These are phyloP conservation scores for Drosophila koepferae DNA, from an alignment of 2,888 invertebrate genomes.

Conservation along the genomic window DNA sequence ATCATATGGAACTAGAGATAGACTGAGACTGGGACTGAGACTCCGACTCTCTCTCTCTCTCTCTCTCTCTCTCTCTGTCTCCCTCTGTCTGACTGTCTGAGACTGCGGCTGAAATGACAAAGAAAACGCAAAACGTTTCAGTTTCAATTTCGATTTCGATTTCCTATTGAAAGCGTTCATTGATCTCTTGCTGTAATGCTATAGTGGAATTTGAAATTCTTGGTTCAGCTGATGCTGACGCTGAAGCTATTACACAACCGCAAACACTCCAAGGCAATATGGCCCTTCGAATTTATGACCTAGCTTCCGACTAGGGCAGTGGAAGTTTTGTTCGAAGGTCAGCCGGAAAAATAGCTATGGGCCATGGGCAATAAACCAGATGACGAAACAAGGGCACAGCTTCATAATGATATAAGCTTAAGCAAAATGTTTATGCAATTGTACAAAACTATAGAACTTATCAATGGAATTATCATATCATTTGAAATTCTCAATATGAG, in stretches of 20 bases:
- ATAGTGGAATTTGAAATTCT: constrained; percentile 33
- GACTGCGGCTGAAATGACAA: constrained; percentile 35
- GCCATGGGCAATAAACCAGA: constrained; percentile 10
- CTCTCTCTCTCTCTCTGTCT: too few species aligned
- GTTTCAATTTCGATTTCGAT: constrained; percentile 64
- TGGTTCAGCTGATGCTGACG: constrained; percentile 3
- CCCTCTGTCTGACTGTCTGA: background rate
- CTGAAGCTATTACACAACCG: constrained; percentile 28
- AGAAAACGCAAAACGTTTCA: constrained; percentile 30
- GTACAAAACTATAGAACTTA: background rate
- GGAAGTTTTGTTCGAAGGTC: constrained; percentile 51
- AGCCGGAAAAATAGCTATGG: constrained; percentile 34
- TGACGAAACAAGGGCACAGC: constrained; percentile 1
- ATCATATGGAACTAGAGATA: constrained; percentile 25
- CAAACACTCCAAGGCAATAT: constrained; percentile 51
- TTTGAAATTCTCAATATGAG: constrained; percentile 21
- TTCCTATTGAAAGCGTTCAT: constrained; percentile 76
- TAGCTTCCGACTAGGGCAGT: constrained; percentile 57
- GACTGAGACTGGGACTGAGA: background rate
- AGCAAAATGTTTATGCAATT: background rate
- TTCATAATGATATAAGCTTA: background rate
- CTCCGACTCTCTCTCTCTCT: background rate
- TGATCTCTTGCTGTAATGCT: constrained; percentile 60
- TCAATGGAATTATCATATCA: background rate
- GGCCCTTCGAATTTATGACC: constrained; percentile 41